A percentile compares a stretch with the other conserved stretches of the same genome.
Evolutionary conservation across 2,888 invertebrate species (phyloP).

Genomic region (Eupithecia dodoneata): DNA sequence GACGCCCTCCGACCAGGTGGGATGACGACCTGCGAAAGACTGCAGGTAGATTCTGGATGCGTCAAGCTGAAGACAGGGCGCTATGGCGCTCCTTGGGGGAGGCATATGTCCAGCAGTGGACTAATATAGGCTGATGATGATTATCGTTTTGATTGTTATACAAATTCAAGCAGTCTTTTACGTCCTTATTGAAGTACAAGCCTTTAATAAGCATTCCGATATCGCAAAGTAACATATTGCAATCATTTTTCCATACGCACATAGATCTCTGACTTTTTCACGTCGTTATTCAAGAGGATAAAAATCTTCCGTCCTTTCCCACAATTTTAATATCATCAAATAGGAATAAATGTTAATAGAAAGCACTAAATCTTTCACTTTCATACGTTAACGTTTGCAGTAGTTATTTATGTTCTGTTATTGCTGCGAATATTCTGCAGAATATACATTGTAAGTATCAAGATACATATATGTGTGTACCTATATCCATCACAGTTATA

Average conservation of each 20-base stretch:
- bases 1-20: no score
- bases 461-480: no score
- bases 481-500: not conserved
- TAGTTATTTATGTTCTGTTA: slow-evolving; percentile 40
- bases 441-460: not conserved
- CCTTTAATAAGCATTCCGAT: not conserved
- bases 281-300: slow-evolving; percentile 31
- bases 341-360: slow-evolving; percentile 39
- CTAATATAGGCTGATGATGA: no score
- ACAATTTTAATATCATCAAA: slow-evolving; percentile 37
- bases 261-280: slow-evolving; percentile 20
- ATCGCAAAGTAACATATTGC: not conserved
- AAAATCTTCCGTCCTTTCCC: slow-evolving; percentile 29
- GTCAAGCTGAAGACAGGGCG: no score
- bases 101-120: no score
- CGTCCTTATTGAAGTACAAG: not conserved
- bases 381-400: slow-evolving; percentile 42
- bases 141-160: not conserved
- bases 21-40: no score
- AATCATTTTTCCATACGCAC: slow-evolving; percentile 18
- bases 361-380: slow-evolving; percentile 40
- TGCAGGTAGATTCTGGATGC: no score
- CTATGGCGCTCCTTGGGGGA: no score
- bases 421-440: slow-evolving; percentile 24
- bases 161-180: not conserved